Conservation (phyloP, 2,113 vertebrate species). For the Abramis brama region DNA sequence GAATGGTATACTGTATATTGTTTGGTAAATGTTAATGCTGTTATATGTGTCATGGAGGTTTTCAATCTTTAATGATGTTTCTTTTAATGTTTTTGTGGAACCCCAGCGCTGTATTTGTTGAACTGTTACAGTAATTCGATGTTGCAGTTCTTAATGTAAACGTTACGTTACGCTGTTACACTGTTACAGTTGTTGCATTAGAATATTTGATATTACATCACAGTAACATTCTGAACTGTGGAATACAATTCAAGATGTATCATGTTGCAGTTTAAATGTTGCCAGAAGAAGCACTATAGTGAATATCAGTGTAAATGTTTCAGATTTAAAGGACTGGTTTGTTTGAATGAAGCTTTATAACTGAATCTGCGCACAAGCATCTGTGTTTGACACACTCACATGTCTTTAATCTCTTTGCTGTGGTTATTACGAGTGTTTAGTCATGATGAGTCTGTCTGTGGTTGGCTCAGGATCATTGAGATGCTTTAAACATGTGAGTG, state of each 20-base stretch:
- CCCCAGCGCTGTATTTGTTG: neutral
- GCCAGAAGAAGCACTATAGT: neutral
- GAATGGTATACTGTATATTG: too few relatives aligned
- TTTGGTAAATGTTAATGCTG: too few relatives aligned
- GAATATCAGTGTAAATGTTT: neutral
- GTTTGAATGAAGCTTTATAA: neutral
- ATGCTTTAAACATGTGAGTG: too few relatives aligned
- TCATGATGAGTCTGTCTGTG: neutral
- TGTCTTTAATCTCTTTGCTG: neutral
- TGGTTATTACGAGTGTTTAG: neutral
- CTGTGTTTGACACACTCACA: neutral
- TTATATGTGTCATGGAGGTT: too few relatives aligned
- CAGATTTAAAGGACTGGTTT: neutral
- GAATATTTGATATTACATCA: neutral
- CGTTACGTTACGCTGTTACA: neutral
- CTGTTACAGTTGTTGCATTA: neutral
- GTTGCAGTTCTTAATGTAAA: neutral
- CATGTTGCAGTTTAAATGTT: neutral
- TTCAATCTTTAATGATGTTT: too few relatives aligned
- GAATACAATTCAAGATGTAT: neutral
- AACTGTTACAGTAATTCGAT: constrained; percentile 40
- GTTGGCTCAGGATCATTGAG: neutral
- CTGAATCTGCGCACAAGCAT: neutral
- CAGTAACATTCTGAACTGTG: neutral
- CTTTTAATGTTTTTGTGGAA: too few relatives aligned